Evolutionary conservation across 2,113 vertebrate genomes (phyloP).

Genomic region (Laticauda colubrina): DNA sequence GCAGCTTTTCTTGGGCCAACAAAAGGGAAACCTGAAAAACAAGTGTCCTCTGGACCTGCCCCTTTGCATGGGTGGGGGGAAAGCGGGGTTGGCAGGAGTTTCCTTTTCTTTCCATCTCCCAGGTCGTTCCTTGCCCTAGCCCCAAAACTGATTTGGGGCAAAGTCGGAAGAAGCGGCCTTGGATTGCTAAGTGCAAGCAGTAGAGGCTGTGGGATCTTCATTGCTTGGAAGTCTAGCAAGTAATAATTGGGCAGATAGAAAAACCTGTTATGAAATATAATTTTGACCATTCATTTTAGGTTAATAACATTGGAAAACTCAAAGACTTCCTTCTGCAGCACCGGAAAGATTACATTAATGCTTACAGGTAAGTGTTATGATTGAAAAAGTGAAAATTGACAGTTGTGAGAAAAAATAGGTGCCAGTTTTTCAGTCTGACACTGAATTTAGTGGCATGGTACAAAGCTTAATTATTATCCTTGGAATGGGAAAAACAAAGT

Average conservation of each 20-base stretch:
- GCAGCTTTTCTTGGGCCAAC: not conserved
- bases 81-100: no score
- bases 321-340: constrained; percentile 96
- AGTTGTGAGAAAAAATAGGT: not conserved
- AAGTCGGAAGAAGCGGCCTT: not conserved
- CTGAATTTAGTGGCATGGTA: not conserved
- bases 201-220: accelerated
- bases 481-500: not conserved
- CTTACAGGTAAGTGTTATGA: constrained; percentile 78
- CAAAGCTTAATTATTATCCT: not conserved
- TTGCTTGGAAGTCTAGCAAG: no score
- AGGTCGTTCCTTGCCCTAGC: not conserved
- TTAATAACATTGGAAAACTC: constrained; percentile 93
- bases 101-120: not conserved
- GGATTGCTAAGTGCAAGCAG: not conserved
- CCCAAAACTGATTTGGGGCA: not conserved
- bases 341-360: constrained; percentile 94
- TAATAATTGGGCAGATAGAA: no score
- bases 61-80: no score
- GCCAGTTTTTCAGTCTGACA: not conserved
- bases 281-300: constrained; percentile 67
- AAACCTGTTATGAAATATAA: not conserved
- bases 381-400: not conserved
- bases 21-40: not conserved
- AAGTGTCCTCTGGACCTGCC: no score